phyloP scores from a whole-genome alignment of 92 coral and sea anemone species.

The Anthopleura xanthogrammica region DNA sequence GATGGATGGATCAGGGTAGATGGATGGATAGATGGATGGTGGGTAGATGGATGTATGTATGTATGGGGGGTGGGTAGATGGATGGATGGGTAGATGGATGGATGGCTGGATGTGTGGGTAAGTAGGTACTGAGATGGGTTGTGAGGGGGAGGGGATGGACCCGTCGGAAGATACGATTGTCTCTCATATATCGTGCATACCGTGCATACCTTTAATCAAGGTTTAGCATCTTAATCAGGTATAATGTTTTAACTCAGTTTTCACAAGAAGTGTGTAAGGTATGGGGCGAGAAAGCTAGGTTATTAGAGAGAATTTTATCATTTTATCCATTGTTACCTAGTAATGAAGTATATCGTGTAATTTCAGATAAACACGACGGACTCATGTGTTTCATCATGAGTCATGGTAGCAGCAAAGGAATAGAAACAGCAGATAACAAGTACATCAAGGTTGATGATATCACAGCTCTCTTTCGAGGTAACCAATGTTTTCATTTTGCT shows the following conservation, averaged over 20 bases:
- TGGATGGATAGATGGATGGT: not conserved
- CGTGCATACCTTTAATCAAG: too few relatives aligned
- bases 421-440: constrained; percentile 50
- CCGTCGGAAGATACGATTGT: too few relatives aligned
- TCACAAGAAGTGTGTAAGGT: not conserved
- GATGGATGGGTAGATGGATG: not conserved
- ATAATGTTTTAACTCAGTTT: too few relatives aligned
- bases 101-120: too few relatives aligned
- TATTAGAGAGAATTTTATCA: too few relatives aligned
- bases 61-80: too few relatives aligned
- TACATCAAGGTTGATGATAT: constrained; percentile 72
- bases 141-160: too few relatives aligned
- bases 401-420: constrained; percentile 78
- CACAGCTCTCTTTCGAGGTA: constrained; percentile 68
- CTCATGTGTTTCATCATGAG: constrained; percentile 83
- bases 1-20: not conserved
- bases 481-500: constrained; percentile 63
- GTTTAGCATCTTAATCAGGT: too few relatives aligned
- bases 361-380: constrained; percentile 74
- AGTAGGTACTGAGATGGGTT: too few relatives aligned
- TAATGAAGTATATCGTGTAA: not conserved
- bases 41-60: not conserved
- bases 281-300: too few relatives aligned
- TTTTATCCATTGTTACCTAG: not conserved
- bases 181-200: too few relatives aligned